phyloP scores from a whole-genome alignment of 2,797 vertebrate genomes.

The Alfaro cultratus region DNA sequence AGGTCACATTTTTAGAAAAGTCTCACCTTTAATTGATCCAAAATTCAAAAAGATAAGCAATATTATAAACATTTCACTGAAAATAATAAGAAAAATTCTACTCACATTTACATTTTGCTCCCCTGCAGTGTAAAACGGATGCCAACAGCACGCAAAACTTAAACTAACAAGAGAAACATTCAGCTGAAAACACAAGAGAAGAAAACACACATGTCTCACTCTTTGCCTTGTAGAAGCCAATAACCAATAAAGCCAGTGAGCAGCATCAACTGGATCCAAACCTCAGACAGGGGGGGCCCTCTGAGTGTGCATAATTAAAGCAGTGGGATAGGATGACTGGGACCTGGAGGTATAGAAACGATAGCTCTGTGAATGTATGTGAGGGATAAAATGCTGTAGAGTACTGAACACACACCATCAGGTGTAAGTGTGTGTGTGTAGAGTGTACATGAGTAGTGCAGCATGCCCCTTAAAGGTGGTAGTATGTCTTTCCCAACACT shows the following conservation, averaged over 20 bases:
- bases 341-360: slow-evolving; percentile 67
- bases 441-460: neutral
- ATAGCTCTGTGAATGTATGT: slow-evolving; percentile 62
- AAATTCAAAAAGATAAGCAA: neutral
- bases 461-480: neutral
- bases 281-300: slow-evolving; percentile 76
- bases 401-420: neutral
- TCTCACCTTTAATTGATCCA: neutral
- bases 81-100: slow-evolving; percentile 6
- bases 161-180: neutral
- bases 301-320: slow-evolving; percentile 83
- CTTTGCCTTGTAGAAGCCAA: slow-evolving; percentile 41
- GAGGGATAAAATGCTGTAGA: slow-evolving; percentile 26
- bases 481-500: neutral
- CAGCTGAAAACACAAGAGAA: neutral
- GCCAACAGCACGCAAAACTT: neutral
- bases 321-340: slow-evolving; percentile 76
- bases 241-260: slow-evolving; percentile 64
- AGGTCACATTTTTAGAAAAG: neutral
- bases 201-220: slow-evolving; percentile 17
- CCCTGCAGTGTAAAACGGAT: neutral
- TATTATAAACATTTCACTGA: neutral
- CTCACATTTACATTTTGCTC: slow-evolving; percentile 54
- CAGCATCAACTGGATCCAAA: slow-evolving; percentile 66
- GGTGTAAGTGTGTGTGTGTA: neutral